phyloP scores from a whole-genome alignment of 2,797 vertebrate genomes.

The Myotis findleyi region DNA sequence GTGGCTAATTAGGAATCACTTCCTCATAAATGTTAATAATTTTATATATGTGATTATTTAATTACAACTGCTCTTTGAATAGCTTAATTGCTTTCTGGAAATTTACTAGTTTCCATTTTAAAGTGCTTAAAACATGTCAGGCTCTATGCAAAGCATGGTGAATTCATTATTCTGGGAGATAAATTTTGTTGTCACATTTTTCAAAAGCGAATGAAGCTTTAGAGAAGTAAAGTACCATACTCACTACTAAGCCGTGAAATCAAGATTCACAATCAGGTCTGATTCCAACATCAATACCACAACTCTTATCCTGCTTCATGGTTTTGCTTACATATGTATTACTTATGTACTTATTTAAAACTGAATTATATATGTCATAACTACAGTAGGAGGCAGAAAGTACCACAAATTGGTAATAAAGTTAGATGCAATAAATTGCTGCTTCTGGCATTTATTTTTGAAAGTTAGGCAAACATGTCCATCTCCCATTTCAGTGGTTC shows the following conservation, averaged over 20 bases:
- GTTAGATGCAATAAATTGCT: constrained; percentile 30
- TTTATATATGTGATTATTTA: constrained; percentile 46
- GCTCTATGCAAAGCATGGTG: background rate
- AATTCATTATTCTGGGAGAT: background rate
- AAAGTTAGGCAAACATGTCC: background rate
- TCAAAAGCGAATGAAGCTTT: constrained; percentile 29
- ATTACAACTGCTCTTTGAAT: constrained; percentile 21
- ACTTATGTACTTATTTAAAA: constrained; percentile 20
- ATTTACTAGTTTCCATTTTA: constrained; percentile 43
- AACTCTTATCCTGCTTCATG: background rate
- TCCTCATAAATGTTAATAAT: constrained; percentile 51
- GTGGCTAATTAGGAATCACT: constrained; percentile 17
- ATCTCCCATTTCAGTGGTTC: background rate
- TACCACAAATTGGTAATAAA: constrained; percentile 18
- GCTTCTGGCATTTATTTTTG: constrained; percentile 11
- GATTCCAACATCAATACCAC: background rate
- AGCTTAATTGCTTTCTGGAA: constrained; percentile 47
- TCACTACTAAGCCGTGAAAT: background rate
- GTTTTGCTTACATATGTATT: constrained; percentile 3
- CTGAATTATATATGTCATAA: background rate
- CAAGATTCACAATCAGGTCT: background rate
- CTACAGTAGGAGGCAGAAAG: background rate
- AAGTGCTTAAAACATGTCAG: constrained; percentile 8
- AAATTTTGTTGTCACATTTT: constrained; percentile 24
- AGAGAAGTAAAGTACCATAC: background rate